These are phyloP conservation scores for Drosophila ironensis DNA, from an alignment of 1,140 invertebrate species.

Conservation along the genomic window DNA sequence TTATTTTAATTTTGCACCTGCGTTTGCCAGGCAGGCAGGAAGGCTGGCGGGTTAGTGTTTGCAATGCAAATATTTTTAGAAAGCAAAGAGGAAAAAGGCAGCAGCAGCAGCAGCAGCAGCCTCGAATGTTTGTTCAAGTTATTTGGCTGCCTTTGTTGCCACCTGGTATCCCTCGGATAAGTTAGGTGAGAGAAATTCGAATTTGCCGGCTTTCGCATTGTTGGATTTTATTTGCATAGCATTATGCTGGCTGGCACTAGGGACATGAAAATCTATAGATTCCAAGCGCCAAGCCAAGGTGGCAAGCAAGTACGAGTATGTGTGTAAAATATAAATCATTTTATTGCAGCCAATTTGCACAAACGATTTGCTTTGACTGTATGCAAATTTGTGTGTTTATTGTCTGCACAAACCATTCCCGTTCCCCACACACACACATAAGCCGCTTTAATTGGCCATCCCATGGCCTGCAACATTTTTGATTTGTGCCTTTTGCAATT, in stretches of 20 bases:
- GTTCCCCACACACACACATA: too few species aligned
- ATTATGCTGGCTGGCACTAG: conserved; percentile 44
- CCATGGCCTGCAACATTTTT: conserved; percentile 43
- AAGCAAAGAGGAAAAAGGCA: conserved; percentile 31
- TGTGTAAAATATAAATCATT: conserved; percentile 75
- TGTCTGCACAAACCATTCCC: conserved; percentile 23
- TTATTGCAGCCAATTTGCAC: conserved; percentile 75
- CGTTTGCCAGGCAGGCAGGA: conserved; percentile 24
- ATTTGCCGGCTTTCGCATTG: conserved; percentile 31
- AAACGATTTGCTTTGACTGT: conserved; percentile 67
- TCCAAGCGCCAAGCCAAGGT: conserved; percentile 15
- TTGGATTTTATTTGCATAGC: conserved; percentile 69
- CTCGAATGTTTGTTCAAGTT: conserved; percentile 58
- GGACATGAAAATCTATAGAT: too few species aligned
- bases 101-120: background rate
- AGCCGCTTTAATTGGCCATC: conserved; percentile 49
- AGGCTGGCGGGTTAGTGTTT: too few species aligned
- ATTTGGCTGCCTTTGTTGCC: conserved; percentile 62
- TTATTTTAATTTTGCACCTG: conserved; percentile 71
- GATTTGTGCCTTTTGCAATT: conserved; percentile 50
- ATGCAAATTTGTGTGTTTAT: conserved; percentile 62
- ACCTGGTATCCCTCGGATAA: conserved; percentile 41
- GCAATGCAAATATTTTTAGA: conserved; percentile 76
- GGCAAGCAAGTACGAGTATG: conserved; percentile 18
- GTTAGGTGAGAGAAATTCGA: conserved; percentile 24